These are phyloP conservation scores for Sternotherus odoratus DNA, from an alignment of 2,797 vertebrate species.

Conservation along the genomic window DNA sequence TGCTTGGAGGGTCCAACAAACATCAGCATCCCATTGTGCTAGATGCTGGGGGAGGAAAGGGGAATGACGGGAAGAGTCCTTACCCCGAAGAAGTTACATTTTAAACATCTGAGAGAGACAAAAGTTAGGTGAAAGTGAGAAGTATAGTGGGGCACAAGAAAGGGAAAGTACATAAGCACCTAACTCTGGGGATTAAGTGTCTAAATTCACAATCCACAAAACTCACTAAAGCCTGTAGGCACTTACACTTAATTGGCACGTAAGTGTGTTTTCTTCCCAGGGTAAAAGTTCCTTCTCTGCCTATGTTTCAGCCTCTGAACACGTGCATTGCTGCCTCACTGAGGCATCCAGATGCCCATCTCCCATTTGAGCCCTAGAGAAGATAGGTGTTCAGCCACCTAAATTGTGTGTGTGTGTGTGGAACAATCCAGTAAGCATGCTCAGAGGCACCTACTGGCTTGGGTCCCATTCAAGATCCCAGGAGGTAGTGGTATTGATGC, in stretches of 20 bases:
- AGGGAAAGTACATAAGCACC: background rate
- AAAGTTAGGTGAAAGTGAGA: background rate
- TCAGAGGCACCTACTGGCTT: background rate
- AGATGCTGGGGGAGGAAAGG: background rate
- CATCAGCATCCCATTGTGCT: background rate
- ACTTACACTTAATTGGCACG: background rate
- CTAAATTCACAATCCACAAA: too few species aligned
- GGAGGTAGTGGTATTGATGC: background rate
- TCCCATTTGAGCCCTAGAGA: background rate
- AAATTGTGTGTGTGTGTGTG: background rate
- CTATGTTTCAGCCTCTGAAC: background rate
- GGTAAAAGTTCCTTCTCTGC: background rate
- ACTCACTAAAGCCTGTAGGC: too few species aligned
- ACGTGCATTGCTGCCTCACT: background rate
- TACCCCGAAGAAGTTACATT: background rate
- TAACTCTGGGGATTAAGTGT: background rate
- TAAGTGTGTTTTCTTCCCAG: too few species aligned
- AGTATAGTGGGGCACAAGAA: background rate
- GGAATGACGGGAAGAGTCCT: background rate
- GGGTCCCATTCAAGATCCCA: background rate
- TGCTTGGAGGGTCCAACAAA: background rate
- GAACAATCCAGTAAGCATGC: background rate
- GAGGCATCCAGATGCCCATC: background rate
- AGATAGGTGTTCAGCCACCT: background rate
- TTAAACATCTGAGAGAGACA: background rate